phyloP scores from a whole-genome alignment of 2,888 invertebrate genomes.

The Leucoptera coffeella region DNA sequence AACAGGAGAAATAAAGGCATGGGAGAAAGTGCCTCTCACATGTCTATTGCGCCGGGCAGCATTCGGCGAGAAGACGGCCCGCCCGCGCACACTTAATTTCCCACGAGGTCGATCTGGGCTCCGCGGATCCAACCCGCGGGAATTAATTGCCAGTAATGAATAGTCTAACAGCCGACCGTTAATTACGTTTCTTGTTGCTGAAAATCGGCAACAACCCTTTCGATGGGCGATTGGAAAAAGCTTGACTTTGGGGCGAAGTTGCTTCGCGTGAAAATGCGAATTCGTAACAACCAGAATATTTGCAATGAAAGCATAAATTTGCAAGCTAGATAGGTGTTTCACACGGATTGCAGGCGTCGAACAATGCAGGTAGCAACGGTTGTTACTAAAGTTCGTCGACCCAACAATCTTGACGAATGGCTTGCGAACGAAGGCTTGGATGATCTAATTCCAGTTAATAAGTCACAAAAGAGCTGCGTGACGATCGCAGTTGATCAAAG shows the following conservation, averaged over 20 bases:
- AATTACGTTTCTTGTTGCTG: slow-evolving; percentile 26
- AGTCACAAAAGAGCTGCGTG: too few species aligned
- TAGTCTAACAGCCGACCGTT: slow-evolving; percentile 49
- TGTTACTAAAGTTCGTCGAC: slow-evolving; percentile 18
- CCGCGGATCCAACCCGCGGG: slow-evolving; percentile 49
- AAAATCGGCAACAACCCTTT: slow-evolving; percentile 1
- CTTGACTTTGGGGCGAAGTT: background rate
- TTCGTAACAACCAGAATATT: too few species aligned
- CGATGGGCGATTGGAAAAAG: too few species aligned
- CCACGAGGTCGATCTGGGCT: slow-evolving; percentile 53
- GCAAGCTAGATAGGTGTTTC: slow-evolving; percentile 26
- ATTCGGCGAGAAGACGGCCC: slow-evolving; percentile 38
- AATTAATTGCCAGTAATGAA: slow-evolving; percentile 54
- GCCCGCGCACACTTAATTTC: slow-evolving; percentile 49
- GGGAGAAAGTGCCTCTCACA: background rate
- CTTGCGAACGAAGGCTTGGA: too few species aligned
- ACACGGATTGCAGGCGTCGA: slow-evolving; percentile 32
- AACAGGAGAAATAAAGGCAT: background rate
- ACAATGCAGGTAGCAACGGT: slow-evolving; percentile 25
- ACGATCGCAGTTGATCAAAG: too few species aligned
- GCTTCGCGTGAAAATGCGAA: too few species aligned
- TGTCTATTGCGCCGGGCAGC: slow-evolving; percentile 11
- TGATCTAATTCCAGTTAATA: too few species aligned
- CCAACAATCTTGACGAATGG: slow-evolving; percentile 9
- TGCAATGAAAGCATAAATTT: too few species aligned